phyloP scores from a whole-genome alignment of 2,888 invertebrate genomes.

The Xestia c-nigrum region DNA sequence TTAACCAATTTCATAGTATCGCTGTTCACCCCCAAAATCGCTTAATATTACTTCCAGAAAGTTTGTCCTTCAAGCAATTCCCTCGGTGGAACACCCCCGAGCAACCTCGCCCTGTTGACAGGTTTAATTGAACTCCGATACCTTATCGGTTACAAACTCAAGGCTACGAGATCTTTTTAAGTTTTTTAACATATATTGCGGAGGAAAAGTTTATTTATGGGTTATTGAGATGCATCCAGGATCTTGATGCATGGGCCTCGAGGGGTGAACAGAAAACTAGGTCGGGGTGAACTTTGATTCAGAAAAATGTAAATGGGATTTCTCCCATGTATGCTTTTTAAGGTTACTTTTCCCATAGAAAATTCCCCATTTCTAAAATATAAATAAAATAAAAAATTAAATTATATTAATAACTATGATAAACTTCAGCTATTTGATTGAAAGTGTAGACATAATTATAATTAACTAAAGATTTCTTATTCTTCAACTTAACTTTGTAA shows the following conservation, averaged over 20 bases:
- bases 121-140: slow-evolving; percentile 74
- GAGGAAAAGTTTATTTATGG: slow-evolving; percentile 15
- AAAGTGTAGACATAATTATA: neutral
- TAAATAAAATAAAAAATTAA: neutral
- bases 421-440: neutral
- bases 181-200: slow-evolving; percentile 36
- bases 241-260: slow-evolving; percentile 28
- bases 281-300: neutral
- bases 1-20: slow-evolving; percentile 36
- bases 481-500: neutral
- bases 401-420: neutral
- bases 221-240: neutral
- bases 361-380: neutral
- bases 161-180: slow-evolving; percentile 22
- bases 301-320: neutral
- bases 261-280: slow-evolving; percentile 7
- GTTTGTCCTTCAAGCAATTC: slow-evolving; percentile 27
- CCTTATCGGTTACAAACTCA: slow-evolving; percentile 66
- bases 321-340: neutral
- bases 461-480: neutral
- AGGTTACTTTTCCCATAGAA: neutral
- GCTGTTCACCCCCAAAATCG: slow-evolving; percentile 6
- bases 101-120: slow-evolving; percentile 66
- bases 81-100: slow-evolving; percentile 34
- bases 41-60: slow-evolving; percentile 33